These are phyloP conservation scores for Trissonchulus sp. DNA, from an alignment of 2,888 invertebrate genomes.

Conservation along the genomic window DNA sequence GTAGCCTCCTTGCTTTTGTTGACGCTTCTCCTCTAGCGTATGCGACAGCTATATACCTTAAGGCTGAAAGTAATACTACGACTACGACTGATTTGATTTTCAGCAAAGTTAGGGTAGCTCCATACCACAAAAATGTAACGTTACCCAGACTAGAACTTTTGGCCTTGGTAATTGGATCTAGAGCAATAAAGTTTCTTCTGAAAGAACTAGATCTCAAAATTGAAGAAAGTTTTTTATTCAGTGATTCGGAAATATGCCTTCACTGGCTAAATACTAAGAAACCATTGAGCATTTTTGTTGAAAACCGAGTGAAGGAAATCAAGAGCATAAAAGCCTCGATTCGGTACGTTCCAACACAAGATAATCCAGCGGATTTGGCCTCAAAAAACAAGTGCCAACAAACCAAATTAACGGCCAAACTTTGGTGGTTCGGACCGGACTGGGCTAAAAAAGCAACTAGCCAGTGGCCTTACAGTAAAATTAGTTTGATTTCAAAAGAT, in stretches of 20 bases:
- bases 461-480: too few relatives aligned
- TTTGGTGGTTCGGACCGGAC: constrained; percentile 9
- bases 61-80: not conserved
- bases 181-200: not conserved
- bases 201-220: too few relatives aligned
- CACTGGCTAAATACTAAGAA: constrained; percentile 1
- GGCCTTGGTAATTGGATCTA: not conserved
- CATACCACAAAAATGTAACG: constrained; percentile 3
- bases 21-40: constrained; percentile 1
- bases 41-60: constrained; percentile 23
- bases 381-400: too few relatives aligned
- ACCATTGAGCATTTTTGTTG: constrained; percentile 21
- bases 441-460: too few relatives aligned
- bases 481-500: too few relatives aligned
- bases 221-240: not conserved
- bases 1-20: not conserved
- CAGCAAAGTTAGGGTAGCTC: constrained; percentile 12
- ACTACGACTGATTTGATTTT: constrained; percentile 2
- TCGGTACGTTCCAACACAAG: constrained; percentile 15
- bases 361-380: constrained; percentile 17
- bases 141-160: constrained; percentile 12
- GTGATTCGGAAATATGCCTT: constrained; percentile 1
- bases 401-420: too few relatives aligned
- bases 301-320: constrained; percentile 18
- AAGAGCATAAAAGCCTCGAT: constrained; percentile 2